Percentiles rank a stretch among this genome's conserved stretches.
These are phyloP conservation scores for Meriones unguiculatus DNA, from an alignment of 2,113 vertebrate species.

Conservation along the genomic window DNA sequence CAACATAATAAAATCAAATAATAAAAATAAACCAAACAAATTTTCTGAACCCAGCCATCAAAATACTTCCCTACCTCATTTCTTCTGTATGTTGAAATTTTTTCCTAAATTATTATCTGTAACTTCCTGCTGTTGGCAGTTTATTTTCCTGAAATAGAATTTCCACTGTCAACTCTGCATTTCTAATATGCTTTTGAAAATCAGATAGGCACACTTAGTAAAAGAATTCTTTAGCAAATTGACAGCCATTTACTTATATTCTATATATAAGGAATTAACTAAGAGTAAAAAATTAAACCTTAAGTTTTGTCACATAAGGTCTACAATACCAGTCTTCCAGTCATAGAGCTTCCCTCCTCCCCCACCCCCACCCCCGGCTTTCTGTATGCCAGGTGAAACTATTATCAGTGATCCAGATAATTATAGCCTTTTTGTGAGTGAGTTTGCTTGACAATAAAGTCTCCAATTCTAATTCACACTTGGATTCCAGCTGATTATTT, in stretches of 20 bases:
- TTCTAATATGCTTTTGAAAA: slow-evolving; percentile 53
- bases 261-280: background rate
- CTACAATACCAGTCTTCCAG: background rate
- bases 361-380: background rate
- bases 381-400: background rate
- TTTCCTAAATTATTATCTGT: background rate
- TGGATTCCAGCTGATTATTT: slow-evolving; percentile 1
- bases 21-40: background rate
- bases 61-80: background rate
- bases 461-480: slow-evolving; percentile 25
- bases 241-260: slow-evolving; percentile 13
- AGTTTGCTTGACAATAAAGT: background rate
- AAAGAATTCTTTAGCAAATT: background rate
- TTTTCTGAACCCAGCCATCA: background rate
- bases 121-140: background rate
- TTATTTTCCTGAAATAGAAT: slow-evolving; percentile 46
- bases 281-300: slow-evolving; percentile 39
- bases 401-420: background rate
- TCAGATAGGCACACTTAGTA: background rate
- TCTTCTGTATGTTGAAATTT: slow-evolving; percentile 15
- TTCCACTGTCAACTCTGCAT: background rate
- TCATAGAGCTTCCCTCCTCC: background rate
- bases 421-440: background rate
- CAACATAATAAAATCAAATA: background rate
- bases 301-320: background rate